A percentile compares a stretch with the other conserved stretches of the same genome.
Evolutionary conservation across 2,797 vertebrate species (phyloP).

Genomic region (Poeciliopsis gracilis): DNA sequence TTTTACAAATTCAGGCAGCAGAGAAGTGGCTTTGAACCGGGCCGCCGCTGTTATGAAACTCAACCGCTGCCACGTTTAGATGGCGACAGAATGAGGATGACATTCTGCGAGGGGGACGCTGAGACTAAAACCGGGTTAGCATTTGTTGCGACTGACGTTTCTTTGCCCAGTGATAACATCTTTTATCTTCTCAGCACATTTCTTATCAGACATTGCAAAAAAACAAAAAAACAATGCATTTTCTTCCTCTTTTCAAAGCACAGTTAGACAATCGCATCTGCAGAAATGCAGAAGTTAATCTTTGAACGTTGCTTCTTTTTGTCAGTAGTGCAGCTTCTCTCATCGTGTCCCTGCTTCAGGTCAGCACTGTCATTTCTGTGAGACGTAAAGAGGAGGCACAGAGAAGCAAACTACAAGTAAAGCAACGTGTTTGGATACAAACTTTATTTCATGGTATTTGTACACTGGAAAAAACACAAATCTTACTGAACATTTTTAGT

Average conservation of each 20-base stretch:
- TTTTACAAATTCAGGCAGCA: not conserved
- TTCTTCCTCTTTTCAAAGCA: not conserved
- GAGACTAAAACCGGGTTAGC: slow-evolving; percentile 4
- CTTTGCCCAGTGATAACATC: not conserved
- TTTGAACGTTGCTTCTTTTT: not conserved
- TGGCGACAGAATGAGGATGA: not conserved
- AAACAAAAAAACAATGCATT: not conserved
- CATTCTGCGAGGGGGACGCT: not conserved
- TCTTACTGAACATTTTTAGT: too few relatives aligned
- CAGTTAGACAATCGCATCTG: not conserved
- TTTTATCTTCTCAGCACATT: not conserved
- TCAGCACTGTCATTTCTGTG: not conserved
- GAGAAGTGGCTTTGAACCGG: not conserved
- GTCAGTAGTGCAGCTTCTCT: fast-evolving
- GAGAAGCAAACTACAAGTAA: slow-evolving; percentile 8
- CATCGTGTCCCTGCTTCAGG: not conserved
- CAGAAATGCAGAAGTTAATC: not conserved
- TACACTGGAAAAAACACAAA: too few relatives aligned
- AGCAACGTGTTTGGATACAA: slow-evolving; percentile 26
- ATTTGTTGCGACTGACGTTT: slow-evolving; percentile 1
- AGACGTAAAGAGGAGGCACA: not conserved
- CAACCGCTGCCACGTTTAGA: not conserved
- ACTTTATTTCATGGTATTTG: slow-evolving; percentile 68
- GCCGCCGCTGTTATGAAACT: slow-evolving; percentile 3
- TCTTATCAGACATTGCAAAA: not conserved